These are phyloP conservation scores for Eilema griseolum DNA, from an alignment of 2,888 invertebrate genomes.

Conservation along the genomic window DNA sequence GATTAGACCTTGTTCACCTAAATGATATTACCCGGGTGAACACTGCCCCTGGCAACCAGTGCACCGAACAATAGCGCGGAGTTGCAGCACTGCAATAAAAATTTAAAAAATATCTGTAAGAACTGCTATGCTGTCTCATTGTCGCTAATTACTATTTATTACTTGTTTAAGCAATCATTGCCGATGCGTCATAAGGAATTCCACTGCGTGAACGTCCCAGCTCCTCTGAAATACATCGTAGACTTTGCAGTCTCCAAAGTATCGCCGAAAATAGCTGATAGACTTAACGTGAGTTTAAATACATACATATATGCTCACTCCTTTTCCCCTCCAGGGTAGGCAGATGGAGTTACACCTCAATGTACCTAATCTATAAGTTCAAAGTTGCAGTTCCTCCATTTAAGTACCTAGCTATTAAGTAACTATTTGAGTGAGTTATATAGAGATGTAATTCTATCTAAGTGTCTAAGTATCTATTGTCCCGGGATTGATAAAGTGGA, in stretches of 20 bases:
- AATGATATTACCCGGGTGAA: too few relatives aligned
- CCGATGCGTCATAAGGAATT: conserved; percentile 93
- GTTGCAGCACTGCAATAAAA: not conserved
- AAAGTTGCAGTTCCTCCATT: too few relatives aligned
- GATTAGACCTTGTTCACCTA: too few relatives aligned
- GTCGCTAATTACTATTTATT: not conserved
- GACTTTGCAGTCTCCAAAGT: conserved; percentile 91
- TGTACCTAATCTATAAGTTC: too few relatives aligned
- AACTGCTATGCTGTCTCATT: not conserved
- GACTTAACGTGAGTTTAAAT: conserved; percentile 85
- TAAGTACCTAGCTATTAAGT: too few relatives aligned
- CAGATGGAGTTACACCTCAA: too few relatives aligned
- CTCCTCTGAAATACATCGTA: conserved; percentile 91
- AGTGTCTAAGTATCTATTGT: too few relatives aligned
- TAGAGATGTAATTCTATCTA: too few relatives aligned
- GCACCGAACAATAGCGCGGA: not conserved
- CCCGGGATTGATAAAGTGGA: too few relatives aligned
- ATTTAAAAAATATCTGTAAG: not conserved
- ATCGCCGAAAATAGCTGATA: conserved; percentile 90
- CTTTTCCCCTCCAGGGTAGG: too few relatives aligned
- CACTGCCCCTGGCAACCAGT: too few relatives aligned
- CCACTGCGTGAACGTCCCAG: conserved; percentile 90
- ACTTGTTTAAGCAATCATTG: conserved; percentile 89
- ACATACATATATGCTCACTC: not conserved
- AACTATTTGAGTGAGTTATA: too few relatives aligned